These are phyloP conservation scores for Drosophila ananassae DNA, from an alignment of 1,140 invertebrate species.

Conservation along the genomic window DNA sequence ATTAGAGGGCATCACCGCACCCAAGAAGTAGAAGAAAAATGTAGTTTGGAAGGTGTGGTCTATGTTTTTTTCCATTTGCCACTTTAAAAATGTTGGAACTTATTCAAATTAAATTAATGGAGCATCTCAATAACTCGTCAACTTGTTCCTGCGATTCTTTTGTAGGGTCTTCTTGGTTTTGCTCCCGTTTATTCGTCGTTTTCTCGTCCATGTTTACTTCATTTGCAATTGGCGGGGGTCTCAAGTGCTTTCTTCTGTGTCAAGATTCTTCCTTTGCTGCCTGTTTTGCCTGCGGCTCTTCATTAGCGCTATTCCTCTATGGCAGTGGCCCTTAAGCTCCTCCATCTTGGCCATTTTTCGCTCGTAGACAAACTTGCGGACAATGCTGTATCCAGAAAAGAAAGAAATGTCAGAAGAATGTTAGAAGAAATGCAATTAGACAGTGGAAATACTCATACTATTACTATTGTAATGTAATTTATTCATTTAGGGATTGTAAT, in stretches of 20 bases:
- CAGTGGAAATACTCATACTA: too few species aligned
- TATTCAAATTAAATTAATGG: conserved; percentile 56
- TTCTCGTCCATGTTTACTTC: conserved; percentile 74
- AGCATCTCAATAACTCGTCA: conserved; percentile 9
- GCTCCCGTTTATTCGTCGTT: conserved; percentile 30
- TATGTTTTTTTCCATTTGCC: conserved; percentile 43
- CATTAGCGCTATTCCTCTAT: conserved; percentile 39
- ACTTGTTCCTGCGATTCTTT: conserved; percentile 5
- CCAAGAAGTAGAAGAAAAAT: conserved; percentile 89
- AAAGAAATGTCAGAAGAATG: too few species aligned
- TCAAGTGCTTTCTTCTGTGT: conserved; percentile 54
- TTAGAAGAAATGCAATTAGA: too few species aligned
- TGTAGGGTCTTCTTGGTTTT: neutral
- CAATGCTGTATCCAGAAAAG: too few species aligned
- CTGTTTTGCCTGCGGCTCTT: conserved; percentile 67
- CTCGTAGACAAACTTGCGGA: conserved; percentile 96
- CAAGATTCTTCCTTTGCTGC: conserved; percentile 37
- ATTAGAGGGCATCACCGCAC: conserved; percentile 95
- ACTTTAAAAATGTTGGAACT: conserved; percentile 50
- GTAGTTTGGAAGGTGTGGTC: conserved; percentile 21
- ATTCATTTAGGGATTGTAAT: too few species aligned
- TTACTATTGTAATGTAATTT: too few species aligned
- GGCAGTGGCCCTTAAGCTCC: conserved; percentile 86
- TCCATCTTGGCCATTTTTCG: conserved; percentile 93
- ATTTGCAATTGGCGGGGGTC: conserved; percentile 84